Conservation (phyloP, 92 coral and sea anemone genomes). For the Blastomussa wellsi region DNA sequence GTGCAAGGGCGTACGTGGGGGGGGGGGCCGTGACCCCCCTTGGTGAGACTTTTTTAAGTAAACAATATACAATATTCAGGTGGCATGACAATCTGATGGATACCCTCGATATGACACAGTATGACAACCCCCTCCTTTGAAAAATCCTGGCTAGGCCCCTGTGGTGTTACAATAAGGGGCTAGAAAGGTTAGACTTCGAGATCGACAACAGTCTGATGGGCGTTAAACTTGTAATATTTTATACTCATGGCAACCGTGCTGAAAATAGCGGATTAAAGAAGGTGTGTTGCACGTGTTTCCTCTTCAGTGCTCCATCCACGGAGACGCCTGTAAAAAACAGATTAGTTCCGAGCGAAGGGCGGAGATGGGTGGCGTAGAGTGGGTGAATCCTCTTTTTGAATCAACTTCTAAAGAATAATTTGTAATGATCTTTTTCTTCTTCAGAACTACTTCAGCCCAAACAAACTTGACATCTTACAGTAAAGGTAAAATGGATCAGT, state of each 20-base stretch:
- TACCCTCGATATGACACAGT: too few species aligned
- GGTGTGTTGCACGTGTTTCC: not conserved
- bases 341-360: not conserved
- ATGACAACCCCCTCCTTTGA: too few species aligned
- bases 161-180: not conserved
- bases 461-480: slow-evolving; percentile 13
- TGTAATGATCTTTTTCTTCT: not conserved
- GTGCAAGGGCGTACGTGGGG: too few species aligned
- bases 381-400: not conserved
- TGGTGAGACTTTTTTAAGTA: too few species aligned
- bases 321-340: not conserved
- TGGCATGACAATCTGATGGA: too few species aligned
- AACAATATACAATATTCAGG: too few species aligned
- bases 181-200: not conserved
- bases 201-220: not conserved
- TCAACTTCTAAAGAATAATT: not conserved
- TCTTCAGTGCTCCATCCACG: not conserved
- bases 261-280: not conserved
- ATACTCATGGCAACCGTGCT: not conserved
- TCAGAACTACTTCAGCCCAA: not conserved
- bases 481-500: not conserved
- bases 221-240: not conserved
- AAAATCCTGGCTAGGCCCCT: too few species aligned
- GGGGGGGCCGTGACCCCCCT: too few species aligned
- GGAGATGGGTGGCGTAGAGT: not conserved